Conservation (phyloP, 2,888 invertebrate species). For the Apamea crenata region DNA sequence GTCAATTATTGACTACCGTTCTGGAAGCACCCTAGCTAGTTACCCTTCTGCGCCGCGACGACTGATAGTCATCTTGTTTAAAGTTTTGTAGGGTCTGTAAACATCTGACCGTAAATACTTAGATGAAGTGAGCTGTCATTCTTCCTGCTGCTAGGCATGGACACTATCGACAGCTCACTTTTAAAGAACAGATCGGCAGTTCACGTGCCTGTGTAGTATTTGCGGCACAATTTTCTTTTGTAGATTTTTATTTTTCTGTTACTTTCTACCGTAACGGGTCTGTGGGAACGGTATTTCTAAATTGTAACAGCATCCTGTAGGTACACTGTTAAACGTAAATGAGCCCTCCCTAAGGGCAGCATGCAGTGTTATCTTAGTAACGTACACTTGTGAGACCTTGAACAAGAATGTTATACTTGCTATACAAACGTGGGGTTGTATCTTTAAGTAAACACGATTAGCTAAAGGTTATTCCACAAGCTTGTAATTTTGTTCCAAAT, state of each 20-base stretch:
- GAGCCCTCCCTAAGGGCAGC: no score
- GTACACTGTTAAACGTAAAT: no score
- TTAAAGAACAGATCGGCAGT: no score
- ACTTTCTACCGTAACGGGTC: no score
- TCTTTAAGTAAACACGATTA: background rate
- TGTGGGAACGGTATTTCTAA: no score
- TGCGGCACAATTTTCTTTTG: background rate
- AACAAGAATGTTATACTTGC: no score
- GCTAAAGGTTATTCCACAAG: background rate
- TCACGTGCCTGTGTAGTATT: background rate
- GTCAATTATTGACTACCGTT: background rate
- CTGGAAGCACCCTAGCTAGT: background rate
- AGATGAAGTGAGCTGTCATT: background rate
- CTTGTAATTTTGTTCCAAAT: no score
- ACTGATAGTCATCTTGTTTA: no score
- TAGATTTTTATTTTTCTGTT: background rate
- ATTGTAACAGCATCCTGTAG: no score
- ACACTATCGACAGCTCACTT: background rate
- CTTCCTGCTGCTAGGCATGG: background rate
- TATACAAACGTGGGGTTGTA: no score
- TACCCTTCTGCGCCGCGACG: background rate
- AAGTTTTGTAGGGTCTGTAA: background rate
- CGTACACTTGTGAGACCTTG: no score
- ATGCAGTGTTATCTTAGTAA: no score
- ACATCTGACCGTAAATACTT: background rate